phyloP scores from a whole-genome alignment of 2,888 invertebrate species.

The Pandemis cinnamomeana region DNA sequence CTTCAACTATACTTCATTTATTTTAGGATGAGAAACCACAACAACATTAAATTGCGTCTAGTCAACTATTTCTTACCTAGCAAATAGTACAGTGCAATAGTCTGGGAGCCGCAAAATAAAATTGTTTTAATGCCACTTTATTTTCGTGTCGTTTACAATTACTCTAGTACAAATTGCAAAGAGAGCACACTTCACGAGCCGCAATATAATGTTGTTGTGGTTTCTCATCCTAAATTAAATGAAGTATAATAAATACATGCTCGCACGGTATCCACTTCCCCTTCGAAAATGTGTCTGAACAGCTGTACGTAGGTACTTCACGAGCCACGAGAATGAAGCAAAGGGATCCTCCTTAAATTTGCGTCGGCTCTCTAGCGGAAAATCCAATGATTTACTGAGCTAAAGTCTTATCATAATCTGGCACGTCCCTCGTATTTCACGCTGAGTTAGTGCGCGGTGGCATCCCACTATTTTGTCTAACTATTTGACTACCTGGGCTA shows the following conservation, averaged over 20 bases:
- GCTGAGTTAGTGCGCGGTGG: slow-evolving; percentile 64
- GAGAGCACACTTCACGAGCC: too few species aligned
- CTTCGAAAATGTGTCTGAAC: slow-evolving; percentile 12
- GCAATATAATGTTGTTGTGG: too few species aligned
- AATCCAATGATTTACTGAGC: slow-evolving; percentile 81
- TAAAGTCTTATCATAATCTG: slow-evolving; percentile 81
- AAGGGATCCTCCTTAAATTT: slow-evolving; percentile 71
- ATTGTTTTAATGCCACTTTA: too few species aligned
- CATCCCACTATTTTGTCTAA: slow-evolving; percentile 69
- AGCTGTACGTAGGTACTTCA: slow-evolving; percentile 20
- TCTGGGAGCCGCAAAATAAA: too few species aligned
- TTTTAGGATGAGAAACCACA: too few species aligned
- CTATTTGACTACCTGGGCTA: slow-evolving; percentile 54
- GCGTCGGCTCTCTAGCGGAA: slow-evolving; percentile 74
- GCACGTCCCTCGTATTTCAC: slow-evolving; percentile 82
- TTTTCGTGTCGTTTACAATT: too few species aligned
- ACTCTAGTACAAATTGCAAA: too few species aligned
- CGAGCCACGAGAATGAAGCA: slow-evolving; percentile 22
- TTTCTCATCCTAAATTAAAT: too few species aligned
- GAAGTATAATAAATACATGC: not conserved
- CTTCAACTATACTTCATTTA: too few species aligned
- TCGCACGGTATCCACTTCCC: not conserved
- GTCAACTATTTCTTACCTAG: too few species aligned
- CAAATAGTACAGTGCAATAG: too few species aligned
- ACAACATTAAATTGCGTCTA: too few species aligned